Conservation (phyloP, 2,113 vertebrate species). For the Laticauda laticaudata region DNA sequence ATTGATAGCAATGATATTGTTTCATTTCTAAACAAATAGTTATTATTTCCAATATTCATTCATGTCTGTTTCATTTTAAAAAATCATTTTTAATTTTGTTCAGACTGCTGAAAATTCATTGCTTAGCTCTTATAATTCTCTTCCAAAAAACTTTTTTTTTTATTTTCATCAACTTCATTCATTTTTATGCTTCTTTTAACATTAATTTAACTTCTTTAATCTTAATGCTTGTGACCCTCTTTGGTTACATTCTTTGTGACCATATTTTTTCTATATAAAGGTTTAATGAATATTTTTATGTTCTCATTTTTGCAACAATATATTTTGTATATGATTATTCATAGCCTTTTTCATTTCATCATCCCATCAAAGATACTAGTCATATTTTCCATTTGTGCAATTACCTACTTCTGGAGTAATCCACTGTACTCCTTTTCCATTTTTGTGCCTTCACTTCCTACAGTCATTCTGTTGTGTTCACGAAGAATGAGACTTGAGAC, state of each 20-base stretch:
- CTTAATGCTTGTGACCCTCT: neutral
- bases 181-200: neutral
- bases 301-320: neutral
- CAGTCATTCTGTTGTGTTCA: too few species aligned
- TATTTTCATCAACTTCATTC: neutral
- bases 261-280: neutral
- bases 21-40: neutral
- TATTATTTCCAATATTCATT: neutral
- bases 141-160: neutral
- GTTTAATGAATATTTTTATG: neutral
- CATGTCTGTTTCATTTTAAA: neutral
- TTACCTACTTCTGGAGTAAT: neutral
- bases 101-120: neutral
- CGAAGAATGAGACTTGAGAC: too few species aligned
- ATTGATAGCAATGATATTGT: neutral
- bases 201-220: neutral
- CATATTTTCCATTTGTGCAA: neutral
- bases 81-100: neutral
- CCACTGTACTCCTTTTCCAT: neutral
- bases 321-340: neutral
- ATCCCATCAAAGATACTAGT: neutral
- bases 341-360: neutral
- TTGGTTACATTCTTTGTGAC: neutral
- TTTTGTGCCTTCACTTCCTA: neutral
- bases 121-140: neutral